phyloP scores from a whole-genome alignment of 2,113 vertebrate species.

The Natator depressus region DNA sequence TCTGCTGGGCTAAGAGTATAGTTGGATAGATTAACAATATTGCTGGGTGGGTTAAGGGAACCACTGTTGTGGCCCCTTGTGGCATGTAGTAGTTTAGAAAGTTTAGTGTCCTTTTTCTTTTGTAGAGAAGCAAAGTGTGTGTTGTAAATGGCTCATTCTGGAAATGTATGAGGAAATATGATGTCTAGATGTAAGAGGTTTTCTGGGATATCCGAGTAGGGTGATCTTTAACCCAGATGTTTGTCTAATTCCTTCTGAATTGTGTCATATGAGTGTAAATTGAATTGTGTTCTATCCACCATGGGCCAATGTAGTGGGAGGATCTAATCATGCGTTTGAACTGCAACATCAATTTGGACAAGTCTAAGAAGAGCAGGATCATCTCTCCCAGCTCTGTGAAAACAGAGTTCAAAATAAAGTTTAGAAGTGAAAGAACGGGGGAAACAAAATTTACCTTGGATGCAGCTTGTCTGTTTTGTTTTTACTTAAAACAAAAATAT shows the following conservation, averaged over 20 bases:
- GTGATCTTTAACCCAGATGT: background rate
- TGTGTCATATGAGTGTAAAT: background rate
- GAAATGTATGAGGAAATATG: background rate
- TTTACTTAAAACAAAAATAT: conserved; percentile 1
- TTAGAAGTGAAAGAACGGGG: background rate
- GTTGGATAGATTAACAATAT: too few species aligned
- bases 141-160: background rate
- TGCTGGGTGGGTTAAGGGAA: too few species aligned
- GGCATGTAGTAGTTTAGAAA: too few species aligned
- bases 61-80: too few species aligned
- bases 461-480: background rate
- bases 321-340: conserved; percentile 5
- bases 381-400: background rate
- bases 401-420: background rate
- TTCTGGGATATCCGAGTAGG: background rate
- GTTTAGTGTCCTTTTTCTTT: too few species aligned
- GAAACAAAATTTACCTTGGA: background rate
- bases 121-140: too few species aligned
- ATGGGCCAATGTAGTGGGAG: background rate
- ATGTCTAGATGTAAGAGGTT: background rate
- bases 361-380: background rate
- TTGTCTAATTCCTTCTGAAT: background rate
- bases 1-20: too few species aligned
- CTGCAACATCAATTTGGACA: background rate
- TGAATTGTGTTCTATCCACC: background rate